These are phyloP conservation scores for Aquatica leii DNA, from an alignment of 2,888 invertebrate genomes.

Conservation along the genomic window DNA sequence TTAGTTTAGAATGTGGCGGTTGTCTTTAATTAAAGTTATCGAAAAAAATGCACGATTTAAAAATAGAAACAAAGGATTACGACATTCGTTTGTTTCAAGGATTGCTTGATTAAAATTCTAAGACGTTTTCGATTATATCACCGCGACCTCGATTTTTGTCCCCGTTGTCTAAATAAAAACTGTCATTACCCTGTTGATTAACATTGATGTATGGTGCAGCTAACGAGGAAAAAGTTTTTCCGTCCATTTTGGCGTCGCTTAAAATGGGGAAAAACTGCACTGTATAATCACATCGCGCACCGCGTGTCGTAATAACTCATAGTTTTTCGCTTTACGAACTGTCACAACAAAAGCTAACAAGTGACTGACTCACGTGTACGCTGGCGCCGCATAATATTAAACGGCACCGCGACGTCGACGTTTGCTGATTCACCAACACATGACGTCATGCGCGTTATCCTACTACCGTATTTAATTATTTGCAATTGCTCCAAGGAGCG, in stretches of 20 bases:
- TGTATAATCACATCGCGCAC: not conserved
- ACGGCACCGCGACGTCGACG: slow-evolving; percentile 37
- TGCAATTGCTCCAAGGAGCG: not conserved
- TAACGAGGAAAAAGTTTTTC: slow-evolving; percentile 12
- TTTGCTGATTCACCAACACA: slow-evolving; percentile 34
- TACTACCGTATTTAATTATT: too few relatives aligned
- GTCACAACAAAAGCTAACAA: slow-evolving; percentile 33
- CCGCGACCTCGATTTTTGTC: too few relatives aligned
- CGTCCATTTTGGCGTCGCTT: slow-evolving; percentile 18
- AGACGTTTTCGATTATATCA: too few relatives aligned
- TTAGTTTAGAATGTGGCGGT: too few relatives aligned
- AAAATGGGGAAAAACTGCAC: not conserved
- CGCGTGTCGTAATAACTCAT: not conserved
- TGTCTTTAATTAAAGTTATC: too few relatives aligned
- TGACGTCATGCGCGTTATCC: slow-evolving; percentile 41
- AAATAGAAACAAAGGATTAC: too few relatives aligned
- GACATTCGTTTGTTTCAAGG: too few relatives aligned
- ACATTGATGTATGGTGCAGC: slow-evolving; percentile 20
- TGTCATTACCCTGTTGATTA: slow-evolving; percentile 27
- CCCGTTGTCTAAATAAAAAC: too few relatives aligned
- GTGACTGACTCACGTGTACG: slow-evolving; percentile 37
- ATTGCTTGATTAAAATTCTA: too few relatives aligned
- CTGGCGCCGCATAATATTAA: slow-evolving; percentile 25
- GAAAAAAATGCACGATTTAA: too few relatives aligned
- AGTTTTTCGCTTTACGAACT: not conserved